Conservation (phyloP, 2,888 invertebrate genomes). For the Horisme vitalbata region DNA sequence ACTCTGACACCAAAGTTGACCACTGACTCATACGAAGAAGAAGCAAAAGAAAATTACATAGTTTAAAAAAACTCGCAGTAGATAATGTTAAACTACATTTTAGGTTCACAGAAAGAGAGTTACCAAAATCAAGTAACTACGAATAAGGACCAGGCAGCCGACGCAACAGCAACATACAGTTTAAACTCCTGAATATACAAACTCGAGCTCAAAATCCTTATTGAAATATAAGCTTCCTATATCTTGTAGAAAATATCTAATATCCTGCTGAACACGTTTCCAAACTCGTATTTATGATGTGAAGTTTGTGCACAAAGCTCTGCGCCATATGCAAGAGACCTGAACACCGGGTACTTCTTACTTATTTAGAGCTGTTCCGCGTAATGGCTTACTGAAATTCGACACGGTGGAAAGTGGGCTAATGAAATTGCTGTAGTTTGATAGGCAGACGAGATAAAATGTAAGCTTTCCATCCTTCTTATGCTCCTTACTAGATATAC, state of each 20-base stretch:
- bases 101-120: no score
- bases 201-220: slow-evolving; percentile 12
- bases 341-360: slow-evolving; percentile 12
- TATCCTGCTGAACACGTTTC: slow-evolving; percentile 27
- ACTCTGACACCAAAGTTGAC: no score
- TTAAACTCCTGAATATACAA: slow-evolving; percentile 11
- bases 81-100: no score
- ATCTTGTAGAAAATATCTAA: slow-evolving; percentile 24
- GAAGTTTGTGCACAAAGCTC: slow-evolving; percentile 44
- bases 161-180: not conserved
- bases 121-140: no score
- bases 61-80: no score
- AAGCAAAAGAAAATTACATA: no score
- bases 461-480: no score
- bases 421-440: slow-evolving; percentile 8
- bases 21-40: no score
- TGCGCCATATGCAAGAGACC: slow-evolving; percentile 36
- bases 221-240: slow-evolving; percentile 20
- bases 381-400: slow-evolving; percentile 13
- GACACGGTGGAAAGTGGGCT: slow-evolving; percentile 8
- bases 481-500: no score
- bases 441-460: no score
- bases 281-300: slow-evolving; percentile 47
- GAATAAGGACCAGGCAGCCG: no score
- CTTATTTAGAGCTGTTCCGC: slow-evolving; percentile 5